phyloP scores from a whole-genome alignment of 2,797 vertebrate species.

The Pantherophis vulpinus region DNA sequence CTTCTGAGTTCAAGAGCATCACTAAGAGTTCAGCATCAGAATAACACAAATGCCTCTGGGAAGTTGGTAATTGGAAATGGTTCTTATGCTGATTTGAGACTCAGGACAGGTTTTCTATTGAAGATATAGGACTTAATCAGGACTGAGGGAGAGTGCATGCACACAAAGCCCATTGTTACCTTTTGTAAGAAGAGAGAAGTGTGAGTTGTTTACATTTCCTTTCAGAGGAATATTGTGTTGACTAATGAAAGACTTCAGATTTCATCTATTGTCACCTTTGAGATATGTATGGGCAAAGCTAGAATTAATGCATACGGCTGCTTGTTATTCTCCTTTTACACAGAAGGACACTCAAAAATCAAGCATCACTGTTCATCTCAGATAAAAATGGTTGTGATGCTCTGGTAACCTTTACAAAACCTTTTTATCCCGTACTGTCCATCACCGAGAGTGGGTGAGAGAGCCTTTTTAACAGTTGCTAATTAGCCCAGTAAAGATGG shows the following conservation, averaged over 20 bases:
- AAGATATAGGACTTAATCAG: background rate
- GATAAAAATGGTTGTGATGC: background rate
- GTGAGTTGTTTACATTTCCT: background rate
- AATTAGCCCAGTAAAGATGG: background rate
- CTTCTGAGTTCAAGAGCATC: background rate
- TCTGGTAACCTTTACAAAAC: background rate
- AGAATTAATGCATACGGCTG: background rate
- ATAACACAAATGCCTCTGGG: background rate
- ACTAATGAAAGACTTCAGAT: background rate
- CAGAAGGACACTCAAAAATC: background rate
- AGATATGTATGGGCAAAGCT: background rate
- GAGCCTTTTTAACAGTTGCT: background rate
- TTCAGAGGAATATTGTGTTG: background rate
- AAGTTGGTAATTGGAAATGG: background rate
- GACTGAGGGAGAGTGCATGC: background rate
- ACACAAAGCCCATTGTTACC: background rate
- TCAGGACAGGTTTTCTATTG: background rate
- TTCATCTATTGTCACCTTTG: background rate
- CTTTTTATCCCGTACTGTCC: background rate
- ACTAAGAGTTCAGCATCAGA: background rate
- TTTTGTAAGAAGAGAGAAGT: background rate
- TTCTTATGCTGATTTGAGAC: background rate
- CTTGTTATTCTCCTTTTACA: background rate
- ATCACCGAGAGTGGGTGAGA: background rate
- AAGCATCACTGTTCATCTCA: background rate